Conservation (phyloP, 1,140 invertebrate genomes). For the Anastrepha obliqua region DNA sequence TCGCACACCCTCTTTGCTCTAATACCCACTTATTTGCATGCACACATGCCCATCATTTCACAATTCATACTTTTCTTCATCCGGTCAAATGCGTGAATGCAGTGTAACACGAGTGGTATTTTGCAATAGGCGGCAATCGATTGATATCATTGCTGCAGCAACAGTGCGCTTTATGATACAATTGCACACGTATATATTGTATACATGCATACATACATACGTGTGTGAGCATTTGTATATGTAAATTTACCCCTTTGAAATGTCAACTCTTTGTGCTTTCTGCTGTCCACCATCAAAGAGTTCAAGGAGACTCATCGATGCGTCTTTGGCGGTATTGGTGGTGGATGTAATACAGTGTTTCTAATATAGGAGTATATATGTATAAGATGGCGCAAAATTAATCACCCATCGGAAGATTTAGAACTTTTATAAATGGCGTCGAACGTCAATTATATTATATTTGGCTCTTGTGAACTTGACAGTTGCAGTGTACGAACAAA, state of each 20-base stretch:
- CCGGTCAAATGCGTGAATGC: conserved; percentile 22
- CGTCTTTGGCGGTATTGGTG: not conserved
- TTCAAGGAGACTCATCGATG: not conserved
- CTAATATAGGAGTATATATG: no score
- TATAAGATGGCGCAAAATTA: no score
- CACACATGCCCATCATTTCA: not conserved
- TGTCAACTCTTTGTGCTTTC: not conserved
- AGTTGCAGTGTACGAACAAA: no score
- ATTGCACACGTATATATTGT: not conserved
- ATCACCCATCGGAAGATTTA: no score
- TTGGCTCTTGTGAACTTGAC: no score
- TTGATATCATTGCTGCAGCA: not conserved
- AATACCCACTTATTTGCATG: not conserved
- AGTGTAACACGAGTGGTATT: not conserved
- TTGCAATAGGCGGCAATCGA: not conserved
- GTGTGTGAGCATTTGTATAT: not conserved
- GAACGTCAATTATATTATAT: no score
- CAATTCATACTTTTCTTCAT: not conserved
- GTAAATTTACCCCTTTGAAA: not conserved
- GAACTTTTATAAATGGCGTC: no score
- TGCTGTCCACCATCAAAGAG: not conserved
- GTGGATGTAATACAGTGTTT: not conserved
- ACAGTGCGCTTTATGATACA: not conserved
- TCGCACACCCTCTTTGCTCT: conserved; percentile 1
- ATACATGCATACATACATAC: not conserved